Conservation (phyloP, 2,113 vertebrate genomes). For the Felis chaus region DNA sequence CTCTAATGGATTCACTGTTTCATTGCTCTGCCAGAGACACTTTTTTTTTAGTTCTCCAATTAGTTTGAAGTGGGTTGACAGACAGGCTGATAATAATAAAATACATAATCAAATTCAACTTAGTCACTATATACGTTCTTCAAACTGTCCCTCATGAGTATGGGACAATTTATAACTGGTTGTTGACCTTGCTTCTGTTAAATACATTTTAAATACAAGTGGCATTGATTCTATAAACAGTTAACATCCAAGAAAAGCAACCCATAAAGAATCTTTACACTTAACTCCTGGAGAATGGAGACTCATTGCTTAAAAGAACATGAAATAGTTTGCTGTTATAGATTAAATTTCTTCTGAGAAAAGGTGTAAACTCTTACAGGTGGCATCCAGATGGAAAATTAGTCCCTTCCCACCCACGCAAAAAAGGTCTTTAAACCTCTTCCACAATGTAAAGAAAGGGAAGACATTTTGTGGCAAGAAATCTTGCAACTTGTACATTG, state of each 20-base stretch:
- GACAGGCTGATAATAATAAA: background rate
- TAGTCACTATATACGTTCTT: background rate
- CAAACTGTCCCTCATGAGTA: background rate
- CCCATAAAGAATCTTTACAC: background rate
- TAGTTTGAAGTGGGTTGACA: background rate
- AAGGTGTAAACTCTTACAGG: conserved; percentile 68
- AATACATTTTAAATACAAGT: conserved; percentile 31
- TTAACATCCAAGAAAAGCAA: conserved; percentile 31
- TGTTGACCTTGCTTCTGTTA: background rate
- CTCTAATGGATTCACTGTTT: background rate
- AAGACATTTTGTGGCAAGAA: conserved; percentile 32
- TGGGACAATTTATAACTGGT: background rate
- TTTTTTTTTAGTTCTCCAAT: conserved; percentile 5
- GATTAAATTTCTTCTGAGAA: conserved; percentile 53
- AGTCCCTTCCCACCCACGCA: background rate
- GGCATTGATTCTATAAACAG: conserved; percentile 26
- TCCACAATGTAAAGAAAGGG: conserved; percentile 35
- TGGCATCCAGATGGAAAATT: conserved; percentile 60
- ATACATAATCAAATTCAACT: conserved; percentile 30
- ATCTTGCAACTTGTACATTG: conserved; percentile 9
- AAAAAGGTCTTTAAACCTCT: conserved; percentile 58
- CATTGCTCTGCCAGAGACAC: background rate
- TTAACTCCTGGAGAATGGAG: background rate
- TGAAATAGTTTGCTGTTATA: conserved; percentile 11
- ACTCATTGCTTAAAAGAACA: conserved; percentile 39